Base-by-base conservation (phyloP, 2,797 vertebrate species). In the Arrhamphus sclerolepis region DNA sequence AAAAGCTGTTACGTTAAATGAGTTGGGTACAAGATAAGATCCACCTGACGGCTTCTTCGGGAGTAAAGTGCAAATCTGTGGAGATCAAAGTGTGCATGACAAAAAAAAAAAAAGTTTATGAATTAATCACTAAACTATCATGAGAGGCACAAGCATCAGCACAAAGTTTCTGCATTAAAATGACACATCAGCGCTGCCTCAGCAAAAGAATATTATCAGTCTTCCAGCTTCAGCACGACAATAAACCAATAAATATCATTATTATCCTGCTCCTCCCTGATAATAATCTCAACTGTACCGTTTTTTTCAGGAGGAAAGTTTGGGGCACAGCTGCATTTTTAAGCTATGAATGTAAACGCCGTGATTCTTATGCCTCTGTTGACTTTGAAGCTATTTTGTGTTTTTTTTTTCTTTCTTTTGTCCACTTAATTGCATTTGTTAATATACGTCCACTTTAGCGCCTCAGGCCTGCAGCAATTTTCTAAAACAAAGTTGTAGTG, bases 231-330 rank as follows among this genome's bases (percentile, higher is more conserved):
- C 65, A 80, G 66, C 68, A 46, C 62, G 66, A 77, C 58, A 82
- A 85, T 88, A 85, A 88, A 86, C 60, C 67, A 77, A 78, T 82
- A 85, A 77, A 80, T 66, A 46, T 75, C 38, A 47, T 59, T 61
- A 78, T 68, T 31, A 0, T 20, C 28, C 19, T 50, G 42, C 41
- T 51, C 28, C 8, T 1, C 28, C 6, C 31, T 22, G 4, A 14
- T 28, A 41, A 42, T 22, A n/a, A 44, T 26, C 56, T 55, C 31
- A 44, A 39, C 49, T 24, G 29, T 48, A 8, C 42, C 13, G 17
- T 10, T 7, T 10, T 10, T 9, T 13, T 34, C 31, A 34, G 2
- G 11, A 38, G 13, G 13, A 38, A 16, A 14, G 34, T 38, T 16
- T 13, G 4, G 5, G 1, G 31, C 31, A 34, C 31, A 34, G 31